Evolutionary conservation across 2,797 vertebrate species (phyloP).

Genomic region (Miichthys miiuy): DNA sequence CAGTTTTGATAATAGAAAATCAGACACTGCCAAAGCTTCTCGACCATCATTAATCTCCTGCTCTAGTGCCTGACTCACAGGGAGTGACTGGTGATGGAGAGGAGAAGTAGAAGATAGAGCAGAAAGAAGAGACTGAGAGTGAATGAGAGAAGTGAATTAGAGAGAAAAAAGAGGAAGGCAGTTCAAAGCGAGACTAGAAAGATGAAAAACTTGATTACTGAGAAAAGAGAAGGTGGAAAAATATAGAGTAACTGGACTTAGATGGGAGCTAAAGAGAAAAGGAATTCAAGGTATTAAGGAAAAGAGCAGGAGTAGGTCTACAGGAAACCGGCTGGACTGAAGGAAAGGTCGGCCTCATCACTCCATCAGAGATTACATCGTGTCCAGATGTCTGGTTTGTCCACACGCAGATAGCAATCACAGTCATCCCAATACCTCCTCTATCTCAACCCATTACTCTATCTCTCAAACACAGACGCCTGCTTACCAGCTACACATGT

Average conservation of each 20-base stretch:
- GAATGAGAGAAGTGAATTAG: slow-evolving; percentile 65
- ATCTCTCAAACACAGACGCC: slow-evolving; percentile 53
- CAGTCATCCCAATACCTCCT: slow-evolving; percentile 52
- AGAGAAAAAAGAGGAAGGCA: slow-evolving; percentile 50
- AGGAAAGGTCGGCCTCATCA: slow-evolving; percentile 56
- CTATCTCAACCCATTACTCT: slow-evolving; percentile 66
- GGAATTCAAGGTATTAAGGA: slow-evolving; percentile 47
- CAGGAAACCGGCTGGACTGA: slow-evolving; percentile 35
- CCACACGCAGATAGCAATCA: slow-evolving; percentile 67
- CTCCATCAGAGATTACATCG: slow-evolving; percentile 65
- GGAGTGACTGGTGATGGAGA: slow-evolving; percentile 66
- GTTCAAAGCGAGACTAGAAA: slow-evolving; percentile 57
- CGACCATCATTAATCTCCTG: slow-evolving; percentile 81
- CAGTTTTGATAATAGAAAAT: slow-evolving; percentile 82
- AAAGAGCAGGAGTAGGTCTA: slow-evolving; percentile 39
- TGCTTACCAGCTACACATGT: slow-evolving; percentile 26
- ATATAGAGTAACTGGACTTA: slow-evolving; percentile 33
- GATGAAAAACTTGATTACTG: slow-evolving; percentile 66
- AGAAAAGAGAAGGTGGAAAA: slow-evolving; percentile 37
- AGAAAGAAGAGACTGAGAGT: slow-evolving; percentile 43
- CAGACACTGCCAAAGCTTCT: slow-evolving; percentile 77
- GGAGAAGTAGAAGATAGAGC: slow-evolving; percentile 63
- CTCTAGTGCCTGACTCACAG: slow-evolving; percentile 62
- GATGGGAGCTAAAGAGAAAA: slow-evolving; percentile 42
- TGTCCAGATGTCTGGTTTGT: slow-evolving; percentile 60